Percentiles rank a stretch among this genome's conserved stretches.
Conservation (phyloP, 2,797 vertebrate species). For the Mormyrops boulengeri region DNA sequence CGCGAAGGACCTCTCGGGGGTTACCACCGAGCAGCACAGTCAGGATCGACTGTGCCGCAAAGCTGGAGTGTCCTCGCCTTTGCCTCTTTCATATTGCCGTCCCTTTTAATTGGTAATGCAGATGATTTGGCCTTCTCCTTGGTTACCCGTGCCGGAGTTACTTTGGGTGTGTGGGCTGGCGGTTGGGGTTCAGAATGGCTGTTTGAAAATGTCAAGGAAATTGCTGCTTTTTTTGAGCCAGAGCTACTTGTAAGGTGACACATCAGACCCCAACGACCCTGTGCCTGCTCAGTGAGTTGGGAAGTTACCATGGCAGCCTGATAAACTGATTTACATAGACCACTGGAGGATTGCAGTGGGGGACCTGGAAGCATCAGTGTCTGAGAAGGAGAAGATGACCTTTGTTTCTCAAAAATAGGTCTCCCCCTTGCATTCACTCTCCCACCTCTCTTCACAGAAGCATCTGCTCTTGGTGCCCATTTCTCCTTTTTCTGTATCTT, state of each 20-base stretch:
- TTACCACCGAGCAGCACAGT: neutral
- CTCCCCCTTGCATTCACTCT: neutral
- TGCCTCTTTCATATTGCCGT: neutral
- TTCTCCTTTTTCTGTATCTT: neutral
- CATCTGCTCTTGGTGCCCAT: neutral
- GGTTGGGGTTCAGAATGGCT: neutral
- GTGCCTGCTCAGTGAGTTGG: neutral
- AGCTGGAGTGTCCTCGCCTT: neutral
- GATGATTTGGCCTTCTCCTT: neutral
- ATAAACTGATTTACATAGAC: slow-evolving; percentile 7
- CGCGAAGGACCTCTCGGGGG: neutral
- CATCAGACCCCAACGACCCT: neutral
- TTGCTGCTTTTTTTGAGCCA: neutral
- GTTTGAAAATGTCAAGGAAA: slow-evolving; percentile 3
- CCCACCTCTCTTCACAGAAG: neutral
- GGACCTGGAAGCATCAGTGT: neutral
- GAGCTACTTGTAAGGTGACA: neutral
- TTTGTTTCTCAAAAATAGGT: neutral
- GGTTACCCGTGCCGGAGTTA: neutral
- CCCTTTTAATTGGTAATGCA: neutral
- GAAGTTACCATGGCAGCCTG: neutral
- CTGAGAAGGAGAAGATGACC: neutral
- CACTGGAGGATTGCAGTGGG: neutral
- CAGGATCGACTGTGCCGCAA: neutral
- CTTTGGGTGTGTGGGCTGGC: neutral